Base-by-base conservation (phyloP, 1,140 invertebrate species). In the Chironomus striatipennis region DNA sequence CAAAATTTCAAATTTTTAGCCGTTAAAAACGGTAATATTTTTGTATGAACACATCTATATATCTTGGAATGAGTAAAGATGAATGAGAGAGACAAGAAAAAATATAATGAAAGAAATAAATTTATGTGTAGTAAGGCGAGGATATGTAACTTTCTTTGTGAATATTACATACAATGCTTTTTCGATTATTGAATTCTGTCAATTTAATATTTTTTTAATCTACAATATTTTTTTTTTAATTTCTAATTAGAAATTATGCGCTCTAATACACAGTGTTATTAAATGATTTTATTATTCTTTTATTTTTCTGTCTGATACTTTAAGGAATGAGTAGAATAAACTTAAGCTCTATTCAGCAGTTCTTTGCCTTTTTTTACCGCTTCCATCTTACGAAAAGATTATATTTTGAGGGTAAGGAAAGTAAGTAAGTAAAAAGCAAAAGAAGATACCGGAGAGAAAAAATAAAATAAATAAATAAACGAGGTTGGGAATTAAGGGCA, bases 381-480 rank as follows among this genome's bases (percentile, higher is more conserved):
- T 34, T 34, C 24, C 47, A 57, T 57, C 12, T 57, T n/a, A 57
- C n/a, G 47, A 57, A 57, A 57, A 70, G 65, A 70, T 70, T 70
- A 70, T 70, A 20, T 70, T 4, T 9, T 70, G 65, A 70, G 65
- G 65, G 65, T 20, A 21, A 70, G 65, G n/a, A 21, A 18, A 70
- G 65, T 18, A 21, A 18, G 65, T 20, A 70, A 21, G 17, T 20
- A 20, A 67, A 67, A n/a, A 20, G 64, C 8, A 67, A 18, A 20
- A 8, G 7, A 18, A 17, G 64, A 20, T n/a, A 57, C 9, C 10
- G n/a, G 7, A 18, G 7, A 21, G 18, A 70, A 70, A 70, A 70
- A 18, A 18, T 18, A 70, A 70, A 70, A 70, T 70, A 70, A 70
- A 70, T 70, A 70, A 70, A 70, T 70, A 70, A 70, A 70, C 65